Conservation (phyloP, 2,888 invertebrate species). For the Philhelius pedissequus region DNA sequence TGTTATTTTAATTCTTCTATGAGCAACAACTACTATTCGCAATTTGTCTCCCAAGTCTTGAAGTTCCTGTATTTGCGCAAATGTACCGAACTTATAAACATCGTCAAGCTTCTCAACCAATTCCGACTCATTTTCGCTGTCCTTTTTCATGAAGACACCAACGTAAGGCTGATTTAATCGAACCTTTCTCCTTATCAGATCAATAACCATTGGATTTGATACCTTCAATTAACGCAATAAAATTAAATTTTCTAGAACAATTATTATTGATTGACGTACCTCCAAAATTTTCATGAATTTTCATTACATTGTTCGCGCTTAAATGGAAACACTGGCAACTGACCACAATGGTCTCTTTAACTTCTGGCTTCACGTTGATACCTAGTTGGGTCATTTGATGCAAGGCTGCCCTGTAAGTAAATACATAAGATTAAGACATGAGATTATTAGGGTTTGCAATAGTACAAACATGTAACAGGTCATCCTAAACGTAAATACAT, state of each 20-base stretch:
- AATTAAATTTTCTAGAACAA: not conserved
- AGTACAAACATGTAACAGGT: too few relatives aligned
- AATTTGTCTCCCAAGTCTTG: constrained; percentile 95
- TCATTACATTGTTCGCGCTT: too few relatives aligned
- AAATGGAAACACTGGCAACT: too few relatives aligned
- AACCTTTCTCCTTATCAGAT: constrained; percentile 94
- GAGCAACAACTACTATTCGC: constrained; percentile 95
- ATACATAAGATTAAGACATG: too few relatives aligned
- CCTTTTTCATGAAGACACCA: constrained; percentile 96
- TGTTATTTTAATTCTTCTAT: constrained; percentile 90
- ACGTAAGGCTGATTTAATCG: constrained; percentile 97
- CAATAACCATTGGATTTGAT: constrained; percentile 91
- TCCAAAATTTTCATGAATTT: constrained; percentile 98
- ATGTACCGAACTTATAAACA: constrained; percentile 94
- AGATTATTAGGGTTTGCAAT: too few relatives aligned
- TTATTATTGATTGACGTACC: constrained; percentile 79
- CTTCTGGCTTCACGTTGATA: too few relatives aligned
- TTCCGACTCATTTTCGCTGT: constrained; percentile 92
- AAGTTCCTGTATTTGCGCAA: constrained; percentile 98
- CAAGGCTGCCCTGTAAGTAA: too few relatives aligned
- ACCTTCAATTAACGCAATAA: constrained; percentile 81
- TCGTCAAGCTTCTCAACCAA: constrained; percentile 91
- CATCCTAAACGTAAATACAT: too few relatives aligned
- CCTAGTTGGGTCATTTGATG: too few relatives aligned
- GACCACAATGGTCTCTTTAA: too few relatives aligned